phyloP scores from a whole-genome alignment of 2,113 vertebrate species.

The Eurypyga helias region DNA sequence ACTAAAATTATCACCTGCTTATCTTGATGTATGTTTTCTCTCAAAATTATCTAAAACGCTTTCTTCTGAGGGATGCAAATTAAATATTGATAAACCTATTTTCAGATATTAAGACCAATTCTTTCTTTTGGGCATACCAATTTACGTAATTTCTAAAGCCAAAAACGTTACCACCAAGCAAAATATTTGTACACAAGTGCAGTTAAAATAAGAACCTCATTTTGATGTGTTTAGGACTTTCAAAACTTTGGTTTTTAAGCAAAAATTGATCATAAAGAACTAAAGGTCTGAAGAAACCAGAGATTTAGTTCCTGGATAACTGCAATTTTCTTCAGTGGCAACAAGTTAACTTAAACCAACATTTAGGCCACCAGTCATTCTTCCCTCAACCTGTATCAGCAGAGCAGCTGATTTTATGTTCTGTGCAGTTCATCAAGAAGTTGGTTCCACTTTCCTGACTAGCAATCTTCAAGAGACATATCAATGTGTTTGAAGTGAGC shows the following conservation, averaged over 20 bases:
- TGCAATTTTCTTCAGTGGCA: background rate
- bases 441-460: background rate
- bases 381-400: background rate
- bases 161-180: background rate
- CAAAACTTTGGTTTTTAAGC: background rate
- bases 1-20: background rate
- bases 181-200: too few species aligned
- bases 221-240: background rate
- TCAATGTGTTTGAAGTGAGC: background rate
- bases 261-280: background rate
- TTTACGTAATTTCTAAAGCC: background rate
- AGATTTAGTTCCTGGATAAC: background rate
- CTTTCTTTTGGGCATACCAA: background rate
- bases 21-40: too few species aligned
- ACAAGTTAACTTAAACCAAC: background rate
- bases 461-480: background rate
- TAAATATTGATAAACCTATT: background rate
- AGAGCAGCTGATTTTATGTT: background rate
- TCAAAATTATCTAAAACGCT: background rate
- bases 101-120: background rate
- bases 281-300: background rate
- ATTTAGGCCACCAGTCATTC: background rate
- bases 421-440: background rate
- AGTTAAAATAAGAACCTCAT: background rate
- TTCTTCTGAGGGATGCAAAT: background rate